Evolutionary conservation across 2,888 invertebrate genomes (phyloP).

Genomic region (Apeira syringaria): DNA sequence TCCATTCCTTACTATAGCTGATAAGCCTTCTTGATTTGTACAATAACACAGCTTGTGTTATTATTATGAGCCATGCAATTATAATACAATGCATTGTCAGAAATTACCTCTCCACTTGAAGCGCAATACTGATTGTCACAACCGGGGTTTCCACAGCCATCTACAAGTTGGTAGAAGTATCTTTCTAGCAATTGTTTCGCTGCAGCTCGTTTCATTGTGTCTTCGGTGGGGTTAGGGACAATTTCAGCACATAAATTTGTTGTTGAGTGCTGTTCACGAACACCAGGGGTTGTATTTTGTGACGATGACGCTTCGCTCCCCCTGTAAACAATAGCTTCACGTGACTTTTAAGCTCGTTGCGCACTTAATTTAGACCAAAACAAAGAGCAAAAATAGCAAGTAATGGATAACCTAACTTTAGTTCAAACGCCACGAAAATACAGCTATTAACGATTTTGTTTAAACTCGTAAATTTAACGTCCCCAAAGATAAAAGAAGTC

Average conservation of each 20-base stretch:
- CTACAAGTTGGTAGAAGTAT: constrained; percentile 95
- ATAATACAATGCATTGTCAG: too few species aligned
- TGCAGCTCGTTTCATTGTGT: constrained; percentile 89
- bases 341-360: constrained; percentile 22
- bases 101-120: constrained; percentile 93
- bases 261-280: constrained; percentile 52
- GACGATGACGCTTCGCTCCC: constrained; percentile 83
- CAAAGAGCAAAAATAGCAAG: constrained; percentile 76
- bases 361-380: constrained; percentile 47
- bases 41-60: too few species aligned
- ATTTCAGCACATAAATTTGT: constrained; percentile 63
- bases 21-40: too few species aligned
- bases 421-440: too few species aligned
- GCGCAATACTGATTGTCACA: constrained; percentile 95
- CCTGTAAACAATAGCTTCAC: constrained; percentile 47
- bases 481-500: too few species aligned
- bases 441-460: too few species aligned
- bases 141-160: constrained; percentile 95
- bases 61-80: too few species aligned
- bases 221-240: constrained; percentile 64
- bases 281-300: constrained; percentile 64
- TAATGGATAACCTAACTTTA: constrained; percentile 69
- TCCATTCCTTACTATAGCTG: too few species aligned
- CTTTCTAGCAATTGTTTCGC: constrained; percentile 95
- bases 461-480: too few species aligned